Evolutionary conservation across 2,113 vertebrate species (phyloP), one percentile per base, ranked within the genome.

Genomic region (Stigmatopora argus): DNA sequence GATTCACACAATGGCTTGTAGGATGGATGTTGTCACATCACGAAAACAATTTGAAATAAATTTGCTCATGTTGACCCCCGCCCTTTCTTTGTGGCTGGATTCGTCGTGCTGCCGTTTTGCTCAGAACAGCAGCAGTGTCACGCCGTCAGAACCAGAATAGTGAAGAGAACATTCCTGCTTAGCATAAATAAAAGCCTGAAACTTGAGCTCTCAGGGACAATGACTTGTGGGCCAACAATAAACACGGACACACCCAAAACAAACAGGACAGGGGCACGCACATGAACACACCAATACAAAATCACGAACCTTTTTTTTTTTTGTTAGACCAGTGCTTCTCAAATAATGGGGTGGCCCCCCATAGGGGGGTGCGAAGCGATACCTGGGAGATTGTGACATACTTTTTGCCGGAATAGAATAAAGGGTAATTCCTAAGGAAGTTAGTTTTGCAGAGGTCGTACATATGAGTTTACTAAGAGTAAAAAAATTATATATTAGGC

Each of bases 181-280:
- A 41, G 85, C 83, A 86, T 78, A 87, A 90, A 90, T 90, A 88
- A 89, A 89, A 87, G 75, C 76, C 83, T 89, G 89, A 82, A 90
- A 91, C 85, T 75, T 75, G 89, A 91, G 87, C 86, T 83, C 70
- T 69, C 80, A 65, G 68, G 85, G 74, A 89, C 74, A 81, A 84
- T 80, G 75, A 78, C 72, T 60, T 66, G 73, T 74, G 81, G 81
- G 70, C 73, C 72, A 78, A 89, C 81, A 88, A 89, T 87, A 88
- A 83, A 85, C 85, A 86, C 18, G 21, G 70, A 60, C 77, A 77
- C 69, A 76, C 76, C 81, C 75, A 70, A 73, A 85, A 79, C 69
- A 74, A 65, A 72, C 67, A 64, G 56, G 62, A 41, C 38, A 9
- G 63, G 66, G 59, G 66, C 56, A 61, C 62, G 62, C 52, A 66